Evolutionary conservation across 2,888 invertebrate genomes (phyloP), one percentile per base, ranked within the genome.

Genomic region (Blera fallax): DNA sequence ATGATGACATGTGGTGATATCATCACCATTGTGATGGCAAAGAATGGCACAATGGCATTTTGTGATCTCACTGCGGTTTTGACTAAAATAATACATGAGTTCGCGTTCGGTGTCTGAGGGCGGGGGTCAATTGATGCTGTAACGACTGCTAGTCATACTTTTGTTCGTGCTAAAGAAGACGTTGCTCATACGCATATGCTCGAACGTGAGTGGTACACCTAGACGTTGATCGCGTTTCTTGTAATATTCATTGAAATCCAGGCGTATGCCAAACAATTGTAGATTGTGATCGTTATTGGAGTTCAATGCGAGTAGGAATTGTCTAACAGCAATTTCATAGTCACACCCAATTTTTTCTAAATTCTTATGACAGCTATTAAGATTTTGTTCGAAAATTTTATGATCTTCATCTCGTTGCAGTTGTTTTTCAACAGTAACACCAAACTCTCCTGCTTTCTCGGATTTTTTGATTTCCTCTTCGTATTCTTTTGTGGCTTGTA

Each of bases 241-340:
- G 93, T 99, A 99, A 92, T 97, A 97, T 91, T 98, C 97, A 92
- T 98, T 99, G 92, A 98, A 99, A 93, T 98, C 98, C 74, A 99
- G 94, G 2, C 98, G 95, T 90, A 97, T 97, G 87, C 98, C 98
- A 78, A 99, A 94, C 88, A 97, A 95, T 89, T 98, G 97, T 14
- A 99, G 93, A 88, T 97, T 97, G 87, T 96, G 95, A 92, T 98
- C 97, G 65, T 95, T 93, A 89, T 97, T 97, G 1, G 95, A 94
- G 16, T 97, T 96, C 18, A 98, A 94, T 92, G 97, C 95, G 60
- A 97, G 93, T 62, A 99, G 94, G 91, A 98, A 96, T 85, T 96
- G 95, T 73, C 96, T 96, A 40, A 98, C 97, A 90, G 97, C 96
- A 83, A 96, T 96, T 93, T 97, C 93, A 62, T 92, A 92, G 3